Base-by-base conservation (phyloP, 2,888 invertebrate genomes). In the Aproaerema taeniolella region DNA sequence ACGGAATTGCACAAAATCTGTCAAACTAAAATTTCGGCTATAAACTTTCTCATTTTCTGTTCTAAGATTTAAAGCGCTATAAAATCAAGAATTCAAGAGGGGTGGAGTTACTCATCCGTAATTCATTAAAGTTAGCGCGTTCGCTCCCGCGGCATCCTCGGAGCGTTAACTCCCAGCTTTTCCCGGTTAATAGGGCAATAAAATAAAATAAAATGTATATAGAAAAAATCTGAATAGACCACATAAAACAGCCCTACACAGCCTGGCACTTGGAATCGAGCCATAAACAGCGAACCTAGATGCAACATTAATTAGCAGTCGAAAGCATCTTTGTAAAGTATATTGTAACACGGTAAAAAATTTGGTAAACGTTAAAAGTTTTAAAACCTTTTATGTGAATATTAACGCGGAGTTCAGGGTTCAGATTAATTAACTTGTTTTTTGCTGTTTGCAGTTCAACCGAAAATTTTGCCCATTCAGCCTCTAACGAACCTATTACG, bases 401-500 rank as follows among this genome's bases (percentile, higher is more conserved):
- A 34, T 49, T 53, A 43, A 32, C 38, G 36, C 41, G 31, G 45
- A 26, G 49, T 52, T 53, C 39, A 30, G 39, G 31, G 24, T 38
- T 11, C 14, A 13, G 24, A 29, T 29, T 39, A 39, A 37, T 37
- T 37, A 39, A 33, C 36, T 13, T 25, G 10, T 37, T 38, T 43
- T 43, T 43, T 43, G 33, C 37, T 33, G 30, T 58, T 73, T 72
- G 40, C 88, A 93, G 94, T 94, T 54, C 93, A 93, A 47, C 95
- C 94, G 34, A 94, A 93, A 88, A 94, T 95, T 59, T 89, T 94
- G 78, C 94, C 94, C 26, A 94, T 95, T 62, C 92, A 92, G 64
- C 91, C 94, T 28, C 90, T 94, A 89, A 94, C 93, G 44, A 92
- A 93, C 70, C 88, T 95, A 68, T 83, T 94, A 46, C 87, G 92